Evolutionary conservation across 2,888 invertebrate species (phyloP).

Genomic region (Boloria euphrosyne): DNA sequence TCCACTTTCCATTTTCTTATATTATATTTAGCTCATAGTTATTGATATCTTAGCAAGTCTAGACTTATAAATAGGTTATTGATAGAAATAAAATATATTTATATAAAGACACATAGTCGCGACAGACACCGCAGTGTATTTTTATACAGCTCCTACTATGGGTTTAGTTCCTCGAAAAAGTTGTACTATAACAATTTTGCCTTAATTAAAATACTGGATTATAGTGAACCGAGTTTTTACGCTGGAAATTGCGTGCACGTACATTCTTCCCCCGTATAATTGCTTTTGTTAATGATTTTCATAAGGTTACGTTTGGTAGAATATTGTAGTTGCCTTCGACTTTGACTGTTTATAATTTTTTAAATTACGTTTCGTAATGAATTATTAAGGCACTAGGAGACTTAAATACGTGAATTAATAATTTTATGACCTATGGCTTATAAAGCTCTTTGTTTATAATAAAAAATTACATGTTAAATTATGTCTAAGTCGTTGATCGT

Average conservation of each 20-base stretch:
- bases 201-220: constrained; percentile 42
- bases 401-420: no score
- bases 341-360: neutral
- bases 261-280: constrained; percentile 28
- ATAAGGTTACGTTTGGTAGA: constrained; percentile 13
- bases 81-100: constrained; percentile 3
- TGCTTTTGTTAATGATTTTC: constrained; percentile 27
- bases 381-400: no score
- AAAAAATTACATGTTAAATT: no score
- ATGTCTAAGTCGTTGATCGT: no score
- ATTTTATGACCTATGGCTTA: no score
- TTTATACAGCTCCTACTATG: constrained; percentile 28
- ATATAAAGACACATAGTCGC: constrained; percentile 13
- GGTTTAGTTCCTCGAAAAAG: constrained; percentile 37
- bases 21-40: no score
- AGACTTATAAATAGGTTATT: neutral
- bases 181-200: constrained; percentile 38
- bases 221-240: constrained; percentile 27
- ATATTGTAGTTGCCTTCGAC: neutral
- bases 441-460: no score
- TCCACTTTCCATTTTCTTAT: no score
- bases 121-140: constrained; percentile 13
- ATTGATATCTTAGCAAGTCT: no score
- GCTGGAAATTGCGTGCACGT: constrained; percentile 10
- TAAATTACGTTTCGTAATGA: no score